phyloP scores from a whole-genome alignment of 2,888 invertebrate species.

The Aphodius granarius region DNA sequence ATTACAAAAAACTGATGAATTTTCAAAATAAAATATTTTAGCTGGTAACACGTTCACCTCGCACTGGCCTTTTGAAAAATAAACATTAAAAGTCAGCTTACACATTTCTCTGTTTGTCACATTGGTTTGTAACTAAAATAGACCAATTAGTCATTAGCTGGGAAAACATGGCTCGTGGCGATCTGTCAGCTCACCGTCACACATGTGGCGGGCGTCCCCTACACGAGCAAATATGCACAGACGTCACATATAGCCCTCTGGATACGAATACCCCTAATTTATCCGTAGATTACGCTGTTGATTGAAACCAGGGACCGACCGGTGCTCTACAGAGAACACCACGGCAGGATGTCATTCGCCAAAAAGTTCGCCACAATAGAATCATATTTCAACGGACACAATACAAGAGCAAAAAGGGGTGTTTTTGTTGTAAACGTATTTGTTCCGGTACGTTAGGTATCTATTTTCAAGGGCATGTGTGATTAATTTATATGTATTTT shows the following conservation, averaged over 20 bases:
- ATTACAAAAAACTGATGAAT: too few species aligned
- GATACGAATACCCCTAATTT: slow-evolving; percentile 39
- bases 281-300: slow-evolving; percentile 33
- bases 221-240: slow-evolving; percentile 35
- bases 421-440: slow-evolving; percentile 9
- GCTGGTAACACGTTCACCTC: too few species aligned
- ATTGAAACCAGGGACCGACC: slow-evolving; percentile 24
- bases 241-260: slow-evolving; percentile 31
- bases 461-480: not conserved
- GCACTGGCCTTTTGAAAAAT: not conserved
- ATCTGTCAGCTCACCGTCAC: slow-evolving; percentile 33
- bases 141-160: slow-evolving; percentile 29
- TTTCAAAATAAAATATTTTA: too few species aligned
- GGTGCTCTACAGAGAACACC: not conserved
- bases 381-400: not conserved
- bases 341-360: not conserved
- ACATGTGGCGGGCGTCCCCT: slow-evolving; percentile 30
- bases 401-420: not conserved
- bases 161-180: slow-evolving; percentile 26
- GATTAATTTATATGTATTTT: not conserved
- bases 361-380: not conserved
- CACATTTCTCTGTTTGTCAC: not conserved
- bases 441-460: slow-evolving; percentile 3
- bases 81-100: not conserved
- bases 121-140: slow-evolving; percentile 18